Conservation (phyloP, 2,797 vertebrate species). For the Bovichtus variegatus region DNA sequence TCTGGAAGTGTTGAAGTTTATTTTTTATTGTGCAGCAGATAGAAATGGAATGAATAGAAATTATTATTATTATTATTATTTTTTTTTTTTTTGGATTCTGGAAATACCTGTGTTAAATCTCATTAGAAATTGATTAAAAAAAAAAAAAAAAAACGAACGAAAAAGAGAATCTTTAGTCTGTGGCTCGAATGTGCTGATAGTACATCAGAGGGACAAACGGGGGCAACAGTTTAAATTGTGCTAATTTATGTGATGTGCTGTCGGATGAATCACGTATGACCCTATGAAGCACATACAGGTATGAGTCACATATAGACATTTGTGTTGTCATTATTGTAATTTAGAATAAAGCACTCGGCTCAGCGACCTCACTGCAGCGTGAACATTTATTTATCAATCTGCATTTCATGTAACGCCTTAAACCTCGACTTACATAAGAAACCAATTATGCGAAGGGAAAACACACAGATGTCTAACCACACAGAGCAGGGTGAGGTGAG, state of each 20-base stretch:
- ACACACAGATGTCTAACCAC: constrained; percentile 8
- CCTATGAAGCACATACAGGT: not conserved
- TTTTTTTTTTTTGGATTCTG: too few species aligned
- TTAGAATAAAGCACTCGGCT: not conserved
- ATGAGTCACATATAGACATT: constrained; percentile 1
- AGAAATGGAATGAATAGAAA: too few species aligned
- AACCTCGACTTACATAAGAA: constrained; percentile 38
- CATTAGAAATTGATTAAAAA: too few species aligned
- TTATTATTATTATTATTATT: too few species aligned
- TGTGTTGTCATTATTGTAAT: not conserved
- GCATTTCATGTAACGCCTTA: constrained; percentile 38
- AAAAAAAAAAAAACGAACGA: too few species aligned
- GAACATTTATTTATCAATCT: constrained; percentile 14
- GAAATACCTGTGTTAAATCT: too few species aligned
- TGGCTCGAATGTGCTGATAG: not conserved
- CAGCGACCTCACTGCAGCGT: not conserved
- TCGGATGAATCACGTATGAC: not conserved
- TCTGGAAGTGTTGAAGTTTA: too few species aligned
- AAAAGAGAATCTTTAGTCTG: too few species aligned
- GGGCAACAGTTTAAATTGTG: not conserved
- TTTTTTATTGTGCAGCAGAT: too few species aligned
- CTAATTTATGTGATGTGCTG: not conserved
- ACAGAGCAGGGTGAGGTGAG: constrained; percentile 45
- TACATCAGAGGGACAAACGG: not conserved
- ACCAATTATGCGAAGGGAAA: constrained; percentile 25